Evolutionary conservation across 2,888 invertebrate genomes (phyloP).

Genomic region (Resseliella maxima): DNA sequence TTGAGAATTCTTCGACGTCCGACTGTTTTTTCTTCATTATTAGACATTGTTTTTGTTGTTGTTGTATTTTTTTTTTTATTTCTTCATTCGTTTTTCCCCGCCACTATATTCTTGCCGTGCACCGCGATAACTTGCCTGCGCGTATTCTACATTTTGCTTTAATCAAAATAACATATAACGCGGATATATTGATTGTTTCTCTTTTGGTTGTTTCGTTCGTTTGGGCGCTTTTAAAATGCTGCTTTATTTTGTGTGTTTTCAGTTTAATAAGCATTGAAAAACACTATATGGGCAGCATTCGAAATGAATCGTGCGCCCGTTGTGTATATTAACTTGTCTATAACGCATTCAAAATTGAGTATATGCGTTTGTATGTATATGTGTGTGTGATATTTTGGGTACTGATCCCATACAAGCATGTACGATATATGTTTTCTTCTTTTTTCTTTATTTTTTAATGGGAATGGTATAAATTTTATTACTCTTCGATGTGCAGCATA

Average conservation of each 20-base stretch:
- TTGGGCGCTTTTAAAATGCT: not conserved
- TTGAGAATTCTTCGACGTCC: constrained; percentile 50
- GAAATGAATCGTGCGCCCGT: constrained; percentile 9
- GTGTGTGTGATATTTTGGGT: not conserved
- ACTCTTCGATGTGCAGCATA: constrained; percentile 14
- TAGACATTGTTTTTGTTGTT: not conserved
- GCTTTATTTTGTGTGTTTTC: not conserved
- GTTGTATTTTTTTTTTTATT: not conserved
- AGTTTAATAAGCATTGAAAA: constrained; percentile 16
- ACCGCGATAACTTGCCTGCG: not conserved
- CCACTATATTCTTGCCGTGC: not conserved
- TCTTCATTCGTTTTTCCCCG: not conserved
- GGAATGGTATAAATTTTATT: constrained; percentile 38
- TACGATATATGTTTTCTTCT: not conserved
- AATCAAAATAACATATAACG: constrained; percentile 9
- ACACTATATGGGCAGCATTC: constrained; percentile 12
- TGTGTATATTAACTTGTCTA: constrained; percentile 53
- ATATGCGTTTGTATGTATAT: not conserved
- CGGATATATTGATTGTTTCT: constrained; percentile 43
- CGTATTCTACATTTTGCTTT: constrained; percentile 2
- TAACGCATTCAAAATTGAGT: constrained; percentile 22
- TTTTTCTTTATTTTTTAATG: constrained; percentile 2
- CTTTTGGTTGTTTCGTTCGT: constrained; percentile 12
- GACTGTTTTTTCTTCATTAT: constrained; percentile 52
- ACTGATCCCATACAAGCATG: not conserved